Evolutionary conservation across 1,140 invertebrate genomes (phyloP).

Genomic region (Brachionus sp.): DNA sequence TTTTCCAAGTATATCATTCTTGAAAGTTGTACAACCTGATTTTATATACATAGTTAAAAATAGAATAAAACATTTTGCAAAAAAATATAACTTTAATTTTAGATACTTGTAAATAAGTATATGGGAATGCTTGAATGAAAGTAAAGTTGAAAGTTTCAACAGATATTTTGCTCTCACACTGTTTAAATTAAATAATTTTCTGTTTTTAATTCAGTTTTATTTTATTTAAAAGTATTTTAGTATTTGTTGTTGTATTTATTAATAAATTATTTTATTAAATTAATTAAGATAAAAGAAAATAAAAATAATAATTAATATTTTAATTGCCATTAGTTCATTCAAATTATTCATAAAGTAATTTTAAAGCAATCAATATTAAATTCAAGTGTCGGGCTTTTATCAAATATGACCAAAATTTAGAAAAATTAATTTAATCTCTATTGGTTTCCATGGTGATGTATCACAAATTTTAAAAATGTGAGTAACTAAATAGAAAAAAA

Average conservation of each 20-base stretch:
- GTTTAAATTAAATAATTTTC: no score
- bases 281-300: not conserved
- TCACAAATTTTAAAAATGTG: not conserved
- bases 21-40: not conserved
- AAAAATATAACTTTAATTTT: not conserved
- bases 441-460: not conserved
- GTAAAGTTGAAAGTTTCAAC: not conserved
- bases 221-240: not conserved
- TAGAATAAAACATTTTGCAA: not conserved
- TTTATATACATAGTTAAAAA: not conserved
- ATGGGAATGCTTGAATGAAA: not conserved
- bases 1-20: not conserved
- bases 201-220: no score
- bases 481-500: not conserved
- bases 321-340: not conserved
- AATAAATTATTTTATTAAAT: not conserved
- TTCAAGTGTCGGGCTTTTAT: not conserved
- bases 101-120: not conserved
- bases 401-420: not conserved
- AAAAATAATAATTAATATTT: not conserved
- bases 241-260: not conserved
- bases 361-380: not conserved
- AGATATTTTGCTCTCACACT: no score
- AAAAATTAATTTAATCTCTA: not conserved
- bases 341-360: not conserved